phyloP scores from a whole-genome alignment of 1,140 invertebrate genomes.

The Rhopalosiphum padi region DNA sequence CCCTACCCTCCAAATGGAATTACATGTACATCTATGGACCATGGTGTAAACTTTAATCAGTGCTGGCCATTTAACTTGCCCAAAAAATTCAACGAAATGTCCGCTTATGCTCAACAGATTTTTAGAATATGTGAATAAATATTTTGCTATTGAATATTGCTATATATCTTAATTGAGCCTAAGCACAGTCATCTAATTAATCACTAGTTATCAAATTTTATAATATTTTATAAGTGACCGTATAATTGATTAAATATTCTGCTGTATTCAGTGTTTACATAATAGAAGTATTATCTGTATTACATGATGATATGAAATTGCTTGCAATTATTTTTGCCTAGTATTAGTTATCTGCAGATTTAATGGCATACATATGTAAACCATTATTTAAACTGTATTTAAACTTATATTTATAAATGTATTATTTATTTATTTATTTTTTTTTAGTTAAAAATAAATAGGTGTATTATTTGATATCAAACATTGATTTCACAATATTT shows the following conservation, averaged over 20 bases:
- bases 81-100: neutral
- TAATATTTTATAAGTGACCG: neutral
- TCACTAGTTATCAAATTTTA: neutral
- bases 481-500: neutral
- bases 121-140: neutral
- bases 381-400: neutral
- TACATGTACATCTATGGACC: too few species aligned
- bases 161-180: neutral
- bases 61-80: too few species aligned
- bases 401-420: neutral
- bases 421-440: neutral
- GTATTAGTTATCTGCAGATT: neutral
- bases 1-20: neutral
- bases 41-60: neutral
- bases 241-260: neutral
- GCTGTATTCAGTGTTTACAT: neutral
- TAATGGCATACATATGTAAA: neutral
- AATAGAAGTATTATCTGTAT: neutral
- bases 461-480: neutral
- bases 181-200: neutral
- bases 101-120: neutral
- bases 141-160: neutral
- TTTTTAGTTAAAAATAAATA: neutral
- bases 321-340: neutral
- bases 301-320: neutral